phyloP scores from a whole-genome alignment of 2,888 invertebrate genomes.

The Calliopum simillimum region DNA sequence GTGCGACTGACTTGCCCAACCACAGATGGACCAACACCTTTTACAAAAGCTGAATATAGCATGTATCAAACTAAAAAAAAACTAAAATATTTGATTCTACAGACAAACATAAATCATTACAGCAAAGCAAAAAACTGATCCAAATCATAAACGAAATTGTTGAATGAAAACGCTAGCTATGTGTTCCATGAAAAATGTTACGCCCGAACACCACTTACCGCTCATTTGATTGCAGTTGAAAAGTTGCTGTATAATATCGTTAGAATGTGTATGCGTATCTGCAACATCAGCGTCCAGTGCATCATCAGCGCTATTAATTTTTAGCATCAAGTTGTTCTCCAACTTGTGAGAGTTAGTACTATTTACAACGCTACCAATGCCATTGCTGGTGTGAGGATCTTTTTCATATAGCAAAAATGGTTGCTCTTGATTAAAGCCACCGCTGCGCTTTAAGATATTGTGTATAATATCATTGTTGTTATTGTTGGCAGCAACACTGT shows the following conservation, averaged over 20 bases:
- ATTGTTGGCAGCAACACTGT: not conserved
- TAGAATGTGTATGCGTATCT: constrained; percentile 40
- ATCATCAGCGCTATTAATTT: constrained; percentile 49
- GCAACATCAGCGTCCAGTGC: constrained; percentile 13
- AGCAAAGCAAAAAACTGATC: not conserved
- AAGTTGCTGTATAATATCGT: constrained; percentile 61
- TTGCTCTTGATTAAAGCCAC: too few species aligned
- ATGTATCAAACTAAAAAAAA: not conserved
- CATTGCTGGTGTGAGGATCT: not conserved
- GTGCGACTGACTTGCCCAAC: too few species aligned
- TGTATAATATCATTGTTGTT: not conserved
- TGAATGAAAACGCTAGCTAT: not conserved
- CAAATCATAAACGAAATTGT: not conserved
- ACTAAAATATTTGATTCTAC: not conserved
- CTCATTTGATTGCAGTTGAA: constrained; percentile 65
- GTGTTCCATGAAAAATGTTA: not conserved
- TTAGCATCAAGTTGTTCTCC: constrained; percentile 51
- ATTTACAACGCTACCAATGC: not conserved
- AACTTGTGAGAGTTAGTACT: not conserved
- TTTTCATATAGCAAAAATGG: too few species aligned
- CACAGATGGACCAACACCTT: not conserved
- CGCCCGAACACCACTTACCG: constrained; percentile 59
- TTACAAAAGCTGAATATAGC: not conserved
- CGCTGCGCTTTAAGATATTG: too few species aligned
- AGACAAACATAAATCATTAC: not conserved